Evolutionary conservation across 2,888 invertebrate genomes (phyloP).

Genomic region (Chydorus sphaericus): DNA sequence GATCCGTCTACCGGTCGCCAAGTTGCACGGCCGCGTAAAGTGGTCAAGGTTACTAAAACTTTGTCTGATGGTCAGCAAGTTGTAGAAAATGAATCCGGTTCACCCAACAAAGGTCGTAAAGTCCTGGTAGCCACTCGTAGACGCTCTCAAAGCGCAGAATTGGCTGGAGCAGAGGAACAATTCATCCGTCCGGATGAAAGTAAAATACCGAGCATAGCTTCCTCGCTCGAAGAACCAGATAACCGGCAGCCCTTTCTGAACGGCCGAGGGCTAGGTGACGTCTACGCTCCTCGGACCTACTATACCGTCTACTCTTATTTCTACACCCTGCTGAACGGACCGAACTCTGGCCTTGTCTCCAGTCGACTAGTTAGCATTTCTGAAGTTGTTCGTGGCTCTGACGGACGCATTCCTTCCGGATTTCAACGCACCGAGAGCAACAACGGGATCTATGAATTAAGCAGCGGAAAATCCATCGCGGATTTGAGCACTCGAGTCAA

Average conservation of each 20-base stretch:
- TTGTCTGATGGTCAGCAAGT: neutral
- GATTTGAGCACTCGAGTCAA: conserved; percentile 20
- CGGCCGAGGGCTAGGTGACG: neutral
- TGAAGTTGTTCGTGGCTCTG: conserved; percentile 20
- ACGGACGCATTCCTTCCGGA: conserved; percentile 18
- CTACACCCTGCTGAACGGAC: conserved; percentile 20
- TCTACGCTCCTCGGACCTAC: conserved; percentile 18
- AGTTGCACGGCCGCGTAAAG: conserved; percentile 1
- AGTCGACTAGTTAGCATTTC: conserved; percentile 22
- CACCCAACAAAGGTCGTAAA: conserved; percentile 3
- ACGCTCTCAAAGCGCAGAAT: neutral
- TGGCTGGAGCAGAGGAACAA: neutral
- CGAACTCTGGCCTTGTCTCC: conserved; percentile 18
- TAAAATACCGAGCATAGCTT: conserved; percentile 16
- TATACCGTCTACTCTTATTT: conserved; percentile 23
- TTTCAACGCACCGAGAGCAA: conserved; percentile 15
- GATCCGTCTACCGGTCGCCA: conserved; percentile 2
- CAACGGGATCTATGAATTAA: conserved; percentile 20
- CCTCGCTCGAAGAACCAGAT: conserved; percentile 1
- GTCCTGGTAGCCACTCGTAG: conserved; percentile 12
- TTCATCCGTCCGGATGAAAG: conserved; percentile 24
- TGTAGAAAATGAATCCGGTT: neutral
- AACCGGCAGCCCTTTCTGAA: neutral
- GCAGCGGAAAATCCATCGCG: conserved; percentile 17
- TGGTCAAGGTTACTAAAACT: conserved; percentile 10